These are phyloP conservation scores for Heterodera filipjevi DNA, from an alignment of 2,888 invertebrate genomes.

Conservation along the genomic window DNA sequence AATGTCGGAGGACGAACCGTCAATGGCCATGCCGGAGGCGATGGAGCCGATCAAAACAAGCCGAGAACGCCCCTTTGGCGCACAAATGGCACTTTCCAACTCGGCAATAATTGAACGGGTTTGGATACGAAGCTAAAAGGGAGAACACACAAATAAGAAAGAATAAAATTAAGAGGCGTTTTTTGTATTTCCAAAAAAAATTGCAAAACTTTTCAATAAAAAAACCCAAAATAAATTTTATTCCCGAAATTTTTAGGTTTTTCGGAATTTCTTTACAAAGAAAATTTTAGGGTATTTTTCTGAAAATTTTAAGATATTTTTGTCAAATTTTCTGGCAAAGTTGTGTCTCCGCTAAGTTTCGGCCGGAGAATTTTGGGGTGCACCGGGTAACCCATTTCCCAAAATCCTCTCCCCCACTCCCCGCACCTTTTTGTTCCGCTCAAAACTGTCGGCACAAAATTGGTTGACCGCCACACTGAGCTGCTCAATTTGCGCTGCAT, in stretches of 20 bases:
- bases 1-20: constrained; percentile 33
- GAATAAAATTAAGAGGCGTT: neutral
- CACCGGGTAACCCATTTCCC: too few relatives aligned
- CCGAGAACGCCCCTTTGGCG: neutral
- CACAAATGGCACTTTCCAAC: constrained; percentile 13
- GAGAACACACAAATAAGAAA: neutral
- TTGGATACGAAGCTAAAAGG: neutral
- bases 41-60: constrained; percentile 44
- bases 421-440: neutral
- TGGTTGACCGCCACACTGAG: neutral
- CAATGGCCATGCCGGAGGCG: constrained; percentile 34
- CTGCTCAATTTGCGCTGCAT: neutral
- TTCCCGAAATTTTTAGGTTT: too few relatives aligned
- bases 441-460: neutral
- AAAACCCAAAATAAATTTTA: too few relatives aligned
- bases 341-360: too few relatives aligned
- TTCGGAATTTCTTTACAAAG: too few relatives aligned
- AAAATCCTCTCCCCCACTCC: neutral
- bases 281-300: too few relatives aligned
- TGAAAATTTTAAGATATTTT: too few relatives aligned
- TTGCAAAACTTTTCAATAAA: too few relatives aligned
- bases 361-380: too few relatives aligned
- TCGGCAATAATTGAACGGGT: neutral
- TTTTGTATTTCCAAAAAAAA: too few relatives aligned
- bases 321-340: too few relatives aligned